phyloP scores from a whole-genome alignment of 1,140 invertebrate species.

The Dendroctonus ponderosae region DNA sequence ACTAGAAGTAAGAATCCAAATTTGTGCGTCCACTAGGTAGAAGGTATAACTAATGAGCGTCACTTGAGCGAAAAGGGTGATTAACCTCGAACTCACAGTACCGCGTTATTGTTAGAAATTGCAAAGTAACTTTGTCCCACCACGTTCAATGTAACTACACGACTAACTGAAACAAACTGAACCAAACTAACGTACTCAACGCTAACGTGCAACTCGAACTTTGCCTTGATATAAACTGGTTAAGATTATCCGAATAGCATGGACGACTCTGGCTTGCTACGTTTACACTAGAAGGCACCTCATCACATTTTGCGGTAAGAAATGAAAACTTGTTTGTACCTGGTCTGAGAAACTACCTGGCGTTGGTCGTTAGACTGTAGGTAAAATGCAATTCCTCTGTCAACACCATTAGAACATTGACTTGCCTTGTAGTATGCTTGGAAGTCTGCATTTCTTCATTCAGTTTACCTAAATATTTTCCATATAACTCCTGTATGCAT shows the following conservation, averaged over 20 bases:
- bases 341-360: no score
- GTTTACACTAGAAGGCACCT: conserved; percentile 21
- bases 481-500: no score
- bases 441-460: no score
- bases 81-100: conserved; percentile 31
- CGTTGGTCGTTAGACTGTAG: no score
- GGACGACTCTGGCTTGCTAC: conserved; percentile 5
- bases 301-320: no score
- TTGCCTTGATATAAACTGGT: conserved; percentile 29
- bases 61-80: conserved; percentile 13
- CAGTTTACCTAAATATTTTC: no score
- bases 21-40: no score
- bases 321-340: no score
- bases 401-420: no score
- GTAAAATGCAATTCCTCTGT: no score
- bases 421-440: no score
- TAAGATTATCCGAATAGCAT: conserved; percentile 18
- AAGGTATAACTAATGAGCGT: background rate
- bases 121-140: conserved; percentile 4
- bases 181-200: background rate
- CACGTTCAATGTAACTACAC: conserved; percentile 3
- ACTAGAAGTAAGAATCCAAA: no score
- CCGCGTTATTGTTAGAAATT: conserved; percentile 17
- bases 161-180: conserved; percentile 13
- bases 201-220: conserved; percentile 12